Conservation (phyloP, 2,113 vertebrate species). For the Machaerirhynchus nigripectus region DNA sequence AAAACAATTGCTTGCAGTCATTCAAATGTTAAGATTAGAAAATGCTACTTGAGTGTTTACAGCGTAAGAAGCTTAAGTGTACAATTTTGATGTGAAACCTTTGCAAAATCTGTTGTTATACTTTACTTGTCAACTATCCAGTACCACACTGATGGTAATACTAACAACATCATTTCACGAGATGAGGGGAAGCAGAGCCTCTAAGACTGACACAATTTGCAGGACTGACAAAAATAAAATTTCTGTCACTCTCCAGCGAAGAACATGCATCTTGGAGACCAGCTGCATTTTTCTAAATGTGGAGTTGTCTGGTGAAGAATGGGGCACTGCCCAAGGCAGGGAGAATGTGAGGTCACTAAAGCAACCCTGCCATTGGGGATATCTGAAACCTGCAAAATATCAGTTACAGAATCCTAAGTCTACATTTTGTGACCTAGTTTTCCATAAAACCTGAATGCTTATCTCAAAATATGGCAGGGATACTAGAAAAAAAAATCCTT, state of each 20-base stretch:
- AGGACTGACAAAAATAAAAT: constrained; percentile 14
- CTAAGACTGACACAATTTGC: constrained; percentile 19
- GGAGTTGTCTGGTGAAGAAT: neutral
- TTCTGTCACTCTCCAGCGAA: neutral
- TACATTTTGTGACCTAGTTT: neutral
- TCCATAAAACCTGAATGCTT: neutral
- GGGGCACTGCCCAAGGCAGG: neutral
- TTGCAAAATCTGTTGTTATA: constrained; percentile 17
- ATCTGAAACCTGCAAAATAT: neutral
- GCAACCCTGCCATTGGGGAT: neutral
- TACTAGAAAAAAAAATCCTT: neutral
- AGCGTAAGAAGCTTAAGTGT: neutral
- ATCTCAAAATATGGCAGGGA: neutral
- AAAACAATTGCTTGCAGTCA: constrained; percentile 43
- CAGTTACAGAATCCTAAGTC: neutral
- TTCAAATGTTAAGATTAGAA: constrained; percentile 27
- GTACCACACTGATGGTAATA: neutral
- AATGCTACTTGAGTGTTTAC: neutral
- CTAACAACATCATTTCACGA: constrained; percentile 6
- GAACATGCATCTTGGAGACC: neutral
- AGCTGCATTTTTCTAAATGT: neutral
- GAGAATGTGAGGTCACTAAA: neutral
- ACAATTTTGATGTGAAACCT: neutral
- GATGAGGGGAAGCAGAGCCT: neutral
- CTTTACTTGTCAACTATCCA: constrained; percentile 20